phyloP scores from a whole-genome alignment of 2,888 invertebrate species.

The Eristalis arbustorum region DNA sequence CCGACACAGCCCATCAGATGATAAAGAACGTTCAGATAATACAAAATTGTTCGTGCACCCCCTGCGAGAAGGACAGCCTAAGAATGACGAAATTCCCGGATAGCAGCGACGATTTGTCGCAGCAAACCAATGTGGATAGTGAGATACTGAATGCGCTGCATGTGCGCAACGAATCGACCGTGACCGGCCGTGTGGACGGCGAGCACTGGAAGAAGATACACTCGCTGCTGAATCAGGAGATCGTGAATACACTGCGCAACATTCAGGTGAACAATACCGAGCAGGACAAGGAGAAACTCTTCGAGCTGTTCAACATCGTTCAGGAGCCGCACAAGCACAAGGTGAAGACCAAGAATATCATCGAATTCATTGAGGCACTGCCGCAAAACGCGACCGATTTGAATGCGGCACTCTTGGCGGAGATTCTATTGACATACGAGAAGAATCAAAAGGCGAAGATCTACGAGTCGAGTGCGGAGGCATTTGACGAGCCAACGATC shows the following conservation, averaged over 20 bases:
- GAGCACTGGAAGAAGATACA: constrained; percentile 58
- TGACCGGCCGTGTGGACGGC: constrained; percentile 7
- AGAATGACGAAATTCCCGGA: constrained; percentile 76
- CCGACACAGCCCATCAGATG: constrained; percentile 80
- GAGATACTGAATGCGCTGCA: constrained; percentile 77
- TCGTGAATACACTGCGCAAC: constrained; percentile 66
- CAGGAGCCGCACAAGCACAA: constrained; percentile 73
- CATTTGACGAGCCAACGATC: neutral
- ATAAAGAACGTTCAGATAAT: constrained; percentile 85
- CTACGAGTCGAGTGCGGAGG: neutral
- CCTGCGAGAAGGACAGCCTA: constrained; percentile 82
- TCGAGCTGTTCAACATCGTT: constrained; percentile 75
- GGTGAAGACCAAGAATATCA: constrained; percentile 74
- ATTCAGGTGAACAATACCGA: constrained; percentile 74
- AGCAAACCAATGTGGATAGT: constrained; percentile 76
- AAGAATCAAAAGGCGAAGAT: constrained; percentile 44
- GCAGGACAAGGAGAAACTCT: constrained; percentile 75
- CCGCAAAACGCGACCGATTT: constrained; percentile 76
- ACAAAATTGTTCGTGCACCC: constrained; percentile 84
- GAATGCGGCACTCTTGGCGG: constrained; percentile 75
- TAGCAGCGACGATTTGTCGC: constrained; percentile 51
- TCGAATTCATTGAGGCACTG: constrained; percentile 77
- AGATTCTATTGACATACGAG: constrained; percentile 76
- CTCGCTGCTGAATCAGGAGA: constrained; percentile 62
- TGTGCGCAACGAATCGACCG: constrained; percentile 67